These are phyloP conservation scores for Anoplius nigerrimus DNA, from an alignment of 2,888 invertebrate species.

Conservation along the genomic window DNA sequence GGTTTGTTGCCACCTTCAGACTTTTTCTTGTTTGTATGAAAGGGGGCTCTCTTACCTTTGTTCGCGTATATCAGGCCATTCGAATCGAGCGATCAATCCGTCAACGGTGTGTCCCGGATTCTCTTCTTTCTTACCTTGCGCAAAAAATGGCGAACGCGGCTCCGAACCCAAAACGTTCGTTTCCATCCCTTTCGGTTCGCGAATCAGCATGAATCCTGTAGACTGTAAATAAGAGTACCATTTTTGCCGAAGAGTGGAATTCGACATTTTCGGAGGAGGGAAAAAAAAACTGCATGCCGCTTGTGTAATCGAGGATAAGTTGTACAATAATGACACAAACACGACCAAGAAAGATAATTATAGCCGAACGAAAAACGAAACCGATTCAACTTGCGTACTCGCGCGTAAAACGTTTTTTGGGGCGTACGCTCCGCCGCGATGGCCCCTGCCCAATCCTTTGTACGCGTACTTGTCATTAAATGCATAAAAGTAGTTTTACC, in stretches of 20 bases:
- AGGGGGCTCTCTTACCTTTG: no score
- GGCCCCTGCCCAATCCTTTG: slow-evolving; percentile 7
- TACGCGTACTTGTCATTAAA: slow-evolving; percentile 18
- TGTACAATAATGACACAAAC: slow-evolving; percentile 49
- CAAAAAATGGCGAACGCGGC: no score
- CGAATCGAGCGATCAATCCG: no score
- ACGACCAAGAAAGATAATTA: slow-evolving; percentile 53
- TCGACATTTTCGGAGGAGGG: slow-evolving; percentile 30
- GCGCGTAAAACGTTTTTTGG: neutral
- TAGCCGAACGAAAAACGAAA: slow-evolving; percentile 11
- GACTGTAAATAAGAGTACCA: slow-evolving; percentile 41
- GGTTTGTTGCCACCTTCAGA: no score
- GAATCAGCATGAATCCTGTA: no score
- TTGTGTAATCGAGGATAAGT: slow-evolving; percentile 50
- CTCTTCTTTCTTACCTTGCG: no score
- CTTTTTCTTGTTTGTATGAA: no score
- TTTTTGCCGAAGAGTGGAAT: neutral
- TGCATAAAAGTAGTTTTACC: slow-evolving; percentile 16
- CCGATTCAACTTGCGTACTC: slow-evolving; percentile 5
- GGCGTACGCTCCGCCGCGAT: neutral
- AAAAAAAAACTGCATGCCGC: slow-evolving; percentile 51
- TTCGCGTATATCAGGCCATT: no score
- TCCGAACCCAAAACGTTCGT: no score
- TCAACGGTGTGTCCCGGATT: no score
- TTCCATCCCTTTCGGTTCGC: no score